Evolutionary conservation across 2,113 vertebrate genomes (phyloP).

Genomic region (Paratilapia polleni): DNA sequence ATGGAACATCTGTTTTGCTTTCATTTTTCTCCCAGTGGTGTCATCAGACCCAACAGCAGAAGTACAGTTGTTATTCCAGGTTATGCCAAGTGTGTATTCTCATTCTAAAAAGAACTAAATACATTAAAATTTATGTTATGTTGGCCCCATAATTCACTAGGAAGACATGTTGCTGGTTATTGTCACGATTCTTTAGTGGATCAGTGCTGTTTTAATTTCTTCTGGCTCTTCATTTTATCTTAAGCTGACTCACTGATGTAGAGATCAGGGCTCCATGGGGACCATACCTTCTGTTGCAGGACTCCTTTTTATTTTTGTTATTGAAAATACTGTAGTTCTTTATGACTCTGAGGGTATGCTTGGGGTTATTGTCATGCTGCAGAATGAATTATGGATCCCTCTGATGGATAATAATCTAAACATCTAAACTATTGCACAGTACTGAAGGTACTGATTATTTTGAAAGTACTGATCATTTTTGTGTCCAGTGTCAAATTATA

Average conservation of each 20-base stretch:
- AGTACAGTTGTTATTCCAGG: not conserved
- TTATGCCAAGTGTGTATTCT: not conserved
- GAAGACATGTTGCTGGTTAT: too few species aligned
- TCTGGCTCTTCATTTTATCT: not conserved
- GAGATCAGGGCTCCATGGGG: not conserved
- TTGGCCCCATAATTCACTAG: too few species aligned
- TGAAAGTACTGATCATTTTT: not conserved
- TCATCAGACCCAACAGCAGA: not conserved
- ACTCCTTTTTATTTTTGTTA: not conserved
- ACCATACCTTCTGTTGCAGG: not conserved
- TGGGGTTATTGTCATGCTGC: not conserved
- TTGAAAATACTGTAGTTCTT: not conserved
- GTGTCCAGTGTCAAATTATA: not conserved
- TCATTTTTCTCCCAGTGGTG: not conserved
- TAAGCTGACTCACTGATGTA: not conserved
- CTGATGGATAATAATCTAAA: too few species aligned
- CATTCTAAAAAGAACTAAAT: not conserved
- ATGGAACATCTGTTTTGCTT: not conserved
- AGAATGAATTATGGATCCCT: not conserved
- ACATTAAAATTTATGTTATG: not conserved
- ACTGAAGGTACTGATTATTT: not conserved
- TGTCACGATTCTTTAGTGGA: not conserved
- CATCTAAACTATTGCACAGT: not conserved
- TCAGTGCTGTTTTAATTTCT: not conserved
- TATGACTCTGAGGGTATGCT: not conserved